These are phyloP conservation scores for Pluvianellus socialis DNA, from an alignment of 2,113 vertebrate species.

Conservation along the genomic window DNA sequence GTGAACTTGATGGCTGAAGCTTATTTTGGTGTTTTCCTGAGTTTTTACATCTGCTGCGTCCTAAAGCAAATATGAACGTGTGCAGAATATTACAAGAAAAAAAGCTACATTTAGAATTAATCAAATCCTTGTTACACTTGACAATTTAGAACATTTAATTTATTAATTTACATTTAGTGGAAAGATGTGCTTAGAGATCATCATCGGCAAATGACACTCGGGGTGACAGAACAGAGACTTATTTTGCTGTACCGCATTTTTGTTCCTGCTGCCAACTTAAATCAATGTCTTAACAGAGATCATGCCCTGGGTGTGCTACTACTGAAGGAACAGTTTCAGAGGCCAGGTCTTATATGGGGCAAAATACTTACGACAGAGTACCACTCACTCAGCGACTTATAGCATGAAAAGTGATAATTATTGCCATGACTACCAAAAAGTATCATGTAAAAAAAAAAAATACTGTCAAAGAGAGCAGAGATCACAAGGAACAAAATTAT, in stretches of 20 bases:
- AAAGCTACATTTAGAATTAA: background rate
- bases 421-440: background rate
- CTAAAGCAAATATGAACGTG: background rate
- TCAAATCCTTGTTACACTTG: background rate
- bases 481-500: background rate
- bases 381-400: background rate
- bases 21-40: background rate
- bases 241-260: background rate
- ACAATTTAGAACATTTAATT: background rate
- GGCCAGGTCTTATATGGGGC: background rate
- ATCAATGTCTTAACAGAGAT: background rate
- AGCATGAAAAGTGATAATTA: background rate
- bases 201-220: fast-evolving
- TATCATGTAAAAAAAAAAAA: background rate
- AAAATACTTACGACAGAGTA: background rate
- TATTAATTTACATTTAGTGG: background rate
- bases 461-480: background rate
- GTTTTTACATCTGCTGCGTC: background rate
- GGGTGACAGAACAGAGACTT: background rate
- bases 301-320: background rate
- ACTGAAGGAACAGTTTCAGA: background rate
- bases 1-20: background rate
- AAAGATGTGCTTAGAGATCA: background rate
- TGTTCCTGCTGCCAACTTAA: background rate
- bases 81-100: background rate